Evolutionary conservation across 2,888 invertebrate species (phyloP).

Genomic region (Polydrusus tereticollis): DNA sequence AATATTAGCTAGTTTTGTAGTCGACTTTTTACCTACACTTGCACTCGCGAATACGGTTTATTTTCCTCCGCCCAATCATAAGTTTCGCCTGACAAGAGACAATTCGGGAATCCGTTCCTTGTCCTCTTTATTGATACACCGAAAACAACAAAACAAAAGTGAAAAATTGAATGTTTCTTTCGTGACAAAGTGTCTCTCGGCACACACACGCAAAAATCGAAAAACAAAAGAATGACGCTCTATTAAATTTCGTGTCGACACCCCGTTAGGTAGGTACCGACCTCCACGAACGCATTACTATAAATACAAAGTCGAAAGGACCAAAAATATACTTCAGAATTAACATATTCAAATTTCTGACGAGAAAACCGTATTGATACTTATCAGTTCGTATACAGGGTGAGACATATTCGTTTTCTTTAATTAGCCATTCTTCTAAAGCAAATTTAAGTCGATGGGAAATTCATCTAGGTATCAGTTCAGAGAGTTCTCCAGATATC

Average conservation of each 20-base stretch:
- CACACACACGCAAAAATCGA: conserved; percentile 56
- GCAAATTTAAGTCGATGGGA: too few species aligned
- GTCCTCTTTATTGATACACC: conserved; percentile 29
- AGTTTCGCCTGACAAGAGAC: conserved; percentile 12
- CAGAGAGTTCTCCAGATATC: too few species aligned
- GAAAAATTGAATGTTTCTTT: conserved; percentile 38
- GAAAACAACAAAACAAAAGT: conserved; percentile 22
- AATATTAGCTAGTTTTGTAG: too few species aligned
- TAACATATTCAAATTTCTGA: conserved; percentile 63
- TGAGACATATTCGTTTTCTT: conserved; percentile 55
- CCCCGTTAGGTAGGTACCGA: conserved; percentile 64
- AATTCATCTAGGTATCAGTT: too few species aligned
- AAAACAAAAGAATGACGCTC: conserved; percentile 41
- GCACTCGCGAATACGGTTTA: not conserved
- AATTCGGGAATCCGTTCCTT: conserved; percentile 10
- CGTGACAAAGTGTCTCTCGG: conserved; percentile 55
- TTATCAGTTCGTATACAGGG: conserved; percentile 59
- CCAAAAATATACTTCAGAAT: conserved; percentile 53
- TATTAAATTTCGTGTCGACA: conserved; percentile 64
- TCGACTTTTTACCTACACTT: not conserved
- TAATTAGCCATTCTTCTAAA: conserved; percentile 48
- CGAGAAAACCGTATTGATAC: conserved; percentile 61
- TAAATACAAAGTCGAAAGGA: conserved; percentile 59
- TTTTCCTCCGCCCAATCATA: not conserved
- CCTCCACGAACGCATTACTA: conserved; percentile 62